Percentiles rank a stretch among this genome's conserved stretches.
phyloP scores from a whole-genome alignment of 2,888 invertebrate genomes.

The Chymomyza fuscimana region DNA sequence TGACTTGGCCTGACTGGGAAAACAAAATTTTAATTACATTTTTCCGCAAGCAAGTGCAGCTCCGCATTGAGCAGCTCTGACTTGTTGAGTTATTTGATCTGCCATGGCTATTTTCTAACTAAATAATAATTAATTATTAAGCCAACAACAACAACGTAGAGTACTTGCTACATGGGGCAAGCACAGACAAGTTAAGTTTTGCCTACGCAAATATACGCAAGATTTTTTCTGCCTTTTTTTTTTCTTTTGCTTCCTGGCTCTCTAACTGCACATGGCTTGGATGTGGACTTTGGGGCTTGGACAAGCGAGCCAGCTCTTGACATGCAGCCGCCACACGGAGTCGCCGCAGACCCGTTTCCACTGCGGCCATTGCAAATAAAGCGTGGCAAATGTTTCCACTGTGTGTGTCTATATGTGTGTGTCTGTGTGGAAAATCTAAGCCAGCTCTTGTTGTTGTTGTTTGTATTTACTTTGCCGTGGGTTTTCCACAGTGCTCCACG shows the following conservation, averaged over 20 bases:
- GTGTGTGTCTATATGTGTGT: conserved; percentile 33
- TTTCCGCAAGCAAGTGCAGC: conserved; percentile 21
- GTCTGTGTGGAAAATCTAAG: conserved; percentile 39
- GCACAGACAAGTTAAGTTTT: conserved; percentile 68
- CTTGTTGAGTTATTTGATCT: conserved; percentile 48
- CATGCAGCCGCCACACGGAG: conserved; percentile 32
- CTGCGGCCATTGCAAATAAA: conserved; percentile 32
- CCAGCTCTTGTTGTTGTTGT: conserved; percentile 43
- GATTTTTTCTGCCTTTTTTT: conserved; percentile 17
- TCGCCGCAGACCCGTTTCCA: neutral
- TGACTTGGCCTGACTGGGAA: neutral
- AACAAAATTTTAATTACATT: conserved; percentile 43
- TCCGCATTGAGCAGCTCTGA: neutral
- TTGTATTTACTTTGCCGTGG: conserved; percentile 64
- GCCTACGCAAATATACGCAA: conserved; percentile 71
- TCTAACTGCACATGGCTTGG: conserved; percentile 42
- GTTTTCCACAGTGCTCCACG: conserved; percentile 38
- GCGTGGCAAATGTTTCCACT: conserved; percentile 21
- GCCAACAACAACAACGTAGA: conserved; percentile 9
- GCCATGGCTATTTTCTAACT: conserved; percentile 57
- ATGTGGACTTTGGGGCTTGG: conserved; percentile 29
- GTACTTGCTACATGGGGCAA: neutral
- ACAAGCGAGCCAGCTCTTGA: conserved; percentile 37
- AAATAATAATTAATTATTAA: conserved; percentile 73
- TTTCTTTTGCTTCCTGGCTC: conserved; percentile 42